Evolutionary conservation across 2,888 invertebrate genomes (phyloP).

Genomic region (Punctoribates punctum): DNA sequence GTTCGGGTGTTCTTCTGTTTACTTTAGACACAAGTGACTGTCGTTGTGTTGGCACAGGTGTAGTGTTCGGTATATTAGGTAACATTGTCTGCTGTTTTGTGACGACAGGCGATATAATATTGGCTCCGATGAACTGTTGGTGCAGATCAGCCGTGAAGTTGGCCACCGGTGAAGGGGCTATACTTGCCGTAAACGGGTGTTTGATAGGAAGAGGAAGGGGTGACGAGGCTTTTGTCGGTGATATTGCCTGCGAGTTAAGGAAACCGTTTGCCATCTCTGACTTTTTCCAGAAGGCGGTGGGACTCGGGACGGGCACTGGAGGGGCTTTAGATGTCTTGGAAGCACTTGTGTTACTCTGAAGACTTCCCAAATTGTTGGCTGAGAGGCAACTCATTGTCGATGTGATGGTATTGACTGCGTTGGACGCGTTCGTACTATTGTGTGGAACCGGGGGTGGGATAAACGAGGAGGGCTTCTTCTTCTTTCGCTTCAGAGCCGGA

Average conservation of each 20-base stretch:
- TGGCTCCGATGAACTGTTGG: background rate
- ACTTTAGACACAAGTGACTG: background rate
- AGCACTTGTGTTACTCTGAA: slow-evolving; percentile 17
- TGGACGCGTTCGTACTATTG: background rate
- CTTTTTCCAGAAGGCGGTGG: slow-evolving; percentile 40
- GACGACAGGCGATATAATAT: background rate
- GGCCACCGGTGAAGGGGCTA: slow-evolving; percentile 25
- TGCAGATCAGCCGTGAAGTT: slow-evolving; percentile 15
- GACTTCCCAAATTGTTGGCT: slow-evolving; percentile 33
- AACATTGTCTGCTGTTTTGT: background rate
- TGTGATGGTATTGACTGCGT: background rate
- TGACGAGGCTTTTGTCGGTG: slow-evolving; percentile 7
- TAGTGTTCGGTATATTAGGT: slow-evolving; percentile 10
- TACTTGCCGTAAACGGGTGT: slow-evolving; percentile 31
- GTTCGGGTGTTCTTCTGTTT: slow-evolving; percentile 15
- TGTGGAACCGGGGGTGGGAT: slow-evolving; percentile 64
- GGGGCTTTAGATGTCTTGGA: slow-evolving; percentile 18
- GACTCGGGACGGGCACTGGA: slow-evolving; percentile 22
- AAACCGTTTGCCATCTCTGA: slow-evolving; percentile 37
- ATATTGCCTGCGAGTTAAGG: slow-evolving; percentile 27
- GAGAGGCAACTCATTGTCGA: slow-evolving; percentile 5
- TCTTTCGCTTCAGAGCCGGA: slow-evolving; percentile 70
- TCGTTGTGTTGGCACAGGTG: background rate
- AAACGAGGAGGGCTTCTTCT: slow-evolving; percentile 84
- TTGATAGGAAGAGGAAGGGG: slow-evolving; percentile 20